A percentile compares a stretch with the other conserved stretches of the same genome.
These are phyloP conservation scores for Acanthurus leucopareius DNA, from an alignment of 2,797 vertebrate species.

Conservation along the genomic window DNA sequence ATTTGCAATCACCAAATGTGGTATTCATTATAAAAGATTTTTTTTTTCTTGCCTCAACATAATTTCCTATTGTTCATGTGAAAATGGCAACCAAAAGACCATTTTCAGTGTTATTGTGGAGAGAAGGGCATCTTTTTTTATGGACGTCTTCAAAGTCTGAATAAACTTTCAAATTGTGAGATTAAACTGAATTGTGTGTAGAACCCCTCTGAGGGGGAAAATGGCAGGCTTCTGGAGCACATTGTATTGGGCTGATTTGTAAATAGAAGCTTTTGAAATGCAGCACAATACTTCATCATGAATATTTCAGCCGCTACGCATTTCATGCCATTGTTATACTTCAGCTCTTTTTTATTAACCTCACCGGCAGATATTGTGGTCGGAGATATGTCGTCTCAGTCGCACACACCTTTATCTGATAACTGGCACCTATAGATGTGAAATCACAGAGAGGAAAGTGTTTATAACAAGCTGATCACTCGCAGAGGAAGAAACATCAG, in stretches of 20 bases:
- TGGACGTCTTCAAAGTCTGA: constrained; percentile 83
- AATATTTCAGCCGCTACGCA: constrained; percentile 68
- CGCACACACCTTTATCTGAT: constrained; percentile 10
- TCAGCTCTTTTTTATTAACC: constrained; percentile 74
- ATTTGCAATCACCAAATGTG: constrained; percentile 98
- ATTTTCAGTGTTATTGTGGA: constrained; percentile 83
- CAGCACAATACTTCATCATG: constrained; percentile 73
- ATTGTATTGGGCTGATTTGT: constrained; percentile 83
- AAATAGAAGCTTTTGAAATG: constrained; percentile 82
- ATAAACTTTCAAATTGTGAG: constrained; percentile 85
- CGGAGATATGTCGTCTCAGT: constrained; percentile 33
- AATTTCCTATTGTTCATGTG: constrained; percentile 93
- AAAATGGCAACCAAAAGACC: constrained; percentile 85
- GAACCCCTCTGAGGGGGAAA: constrained; percentile 77
- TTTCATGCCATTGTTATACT: constrained; percentile 64
- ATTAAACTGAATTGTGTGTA: constrained; percentile 80
- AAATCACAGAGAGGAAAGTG: constrained; percentile 33
- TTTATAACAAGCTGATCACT: constrained; percentile 14
- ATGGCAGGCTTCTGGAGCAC: constrained; percentile 69
- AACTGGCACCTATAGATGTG: constrained; percentile 49
- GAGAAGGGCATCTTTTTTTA: constrained; percentile 66
- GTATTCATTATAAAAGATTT: constrained; percentile 92
- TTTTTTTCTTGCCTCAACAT: constrained; percentile 80
- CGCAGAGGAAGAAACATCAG: constrained; percentile 22
- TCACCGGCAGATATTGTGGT: constrained; percentile 74